These are phyloP conservation scores for Lasioglossum leucozonium DNA, from an alignment of 2,888 invertebrate genomes.

Conservation along the genomic window DNA sequence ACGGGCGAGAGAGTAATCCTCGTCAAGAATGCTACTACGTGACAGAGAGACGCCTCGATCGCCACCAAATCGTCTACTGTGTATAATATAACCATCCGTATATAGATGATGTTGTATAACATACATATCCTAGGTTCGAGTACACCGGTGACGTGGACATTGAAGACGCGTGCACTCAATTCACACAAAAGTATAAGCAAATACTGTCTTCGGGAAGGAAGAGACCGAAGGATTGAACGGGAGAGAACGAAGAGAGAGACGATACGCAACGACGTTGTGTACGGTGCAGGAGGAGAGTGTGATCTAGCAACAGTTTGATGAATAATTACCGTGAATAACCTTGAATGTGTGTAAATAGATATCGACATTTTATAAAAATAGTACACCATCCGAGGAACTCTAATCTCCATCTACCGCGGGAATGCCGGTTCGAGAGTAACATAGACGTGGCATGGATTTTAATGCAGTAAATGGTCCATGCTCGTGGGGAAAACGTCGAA, in stretches of 20 bases:
- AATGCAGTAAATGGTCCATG: slow-evolving; percentile 9
- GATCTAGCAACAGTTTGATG: slow-evolving; percentile 18
- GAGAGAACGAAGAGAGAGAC: not conserved
- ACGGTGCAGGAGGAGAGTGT: slow-evolving; percentile 12
- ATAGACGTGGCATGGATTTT: slow-evolving; percentile 9
- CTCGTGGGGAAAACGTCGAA: slow-evolving; percentile 13
- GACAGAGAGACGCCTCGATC: not conserved
- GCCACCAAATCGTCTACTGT: not conserved
- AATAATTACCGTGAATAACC: slow-evolving; percentile 20
- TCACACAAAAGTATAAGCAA: not conserved
- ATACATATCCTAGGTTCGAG: slow-evolving; percentile 9
- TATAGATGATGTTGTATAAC: not conserved
- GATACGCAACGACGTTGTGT: slow-evolving; percentile 10
- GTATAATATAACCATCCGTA: not conserved
- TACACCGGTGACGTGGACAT: slow-evolving; percentile 1
- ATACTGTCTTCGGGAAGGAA: not conserved
- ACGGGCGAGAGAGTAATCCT: not conserved
- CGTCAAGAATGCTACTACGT: not conserved
- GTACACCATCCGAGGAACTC: slow-evolving; percentile 14
- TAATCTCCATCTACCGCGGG: slow-evolving; percentile 18
- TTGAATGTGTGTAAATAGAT: slow-evolving; percentile 29
- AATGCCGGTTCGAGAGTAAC: not conserved
- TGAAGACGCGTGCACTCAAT: slow-evolving; percentile 1
- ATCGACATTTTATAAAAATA: slow-evolving; percentile 28
- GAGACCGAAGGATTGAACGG: not conserved